Conservation (phyloP, 2,797 vertebrate species). For the Natrix natrix region DNA sequence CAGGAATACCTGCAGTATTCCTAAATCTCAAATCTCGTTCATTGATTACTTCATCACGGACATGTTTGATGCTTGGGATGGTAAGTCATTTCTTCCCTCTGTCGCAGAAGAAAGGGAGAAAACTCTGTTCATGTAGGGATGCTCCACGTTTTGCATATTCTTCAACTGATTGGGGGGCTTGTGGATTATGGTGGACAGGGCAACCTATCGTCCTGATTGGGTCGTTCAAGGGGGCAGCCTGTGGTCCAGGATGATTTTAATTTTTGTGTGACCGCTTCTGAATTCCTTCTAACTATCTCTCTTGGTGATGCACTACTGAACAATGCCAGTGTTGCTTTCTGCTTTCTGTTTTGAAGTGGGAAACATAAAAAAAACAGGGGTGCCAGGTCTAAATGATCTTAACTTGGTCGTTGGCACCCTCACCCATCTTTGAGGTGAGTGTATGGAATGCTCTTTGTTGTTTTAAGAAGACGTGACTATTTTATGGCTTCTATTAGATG, state of each 20-base stretch:
- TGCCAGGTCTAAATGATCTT: not conserved
- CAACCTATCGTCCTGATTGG: not conserved
- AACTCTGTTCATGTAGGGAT: not conserved
- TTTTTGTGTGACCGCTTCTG: not conserved
- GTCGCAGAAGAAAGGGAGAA: not conserved
- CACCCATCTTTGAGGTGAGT: not conserved
- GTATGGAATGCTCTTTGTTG: not conserved
- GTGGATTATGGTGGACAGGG: not conserved
- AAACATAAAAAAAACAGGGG: not conserved
- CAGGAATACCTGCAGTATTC: conserved; percentile 95
- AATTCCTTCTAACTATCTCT: not conserved
- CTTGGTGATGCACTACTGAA: not conserved
- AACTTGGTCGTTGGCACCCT: not conserved
- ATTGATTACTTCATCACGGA: conserved; percentile 99
- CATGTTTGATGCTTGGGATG: conserved; percentile 98
- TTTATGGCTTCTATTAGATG: not conserved
- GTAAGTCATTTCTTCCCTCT: conserved; percentile 71
- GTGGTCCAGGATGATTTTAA: not conserved
- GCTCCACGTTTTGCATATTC: not conserved
- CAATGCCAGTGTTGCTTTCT: not conserved
- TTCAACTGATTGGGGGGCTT: not conserved
- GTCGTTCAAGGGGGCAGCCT: not conserved
- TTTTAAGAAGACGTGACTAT: not conserved
- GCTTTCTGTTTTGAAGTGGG: not conserved
- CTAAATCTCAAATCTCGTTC: conserved; percentile 96